phyloP scores from a whole-genome alignment of 2,797 vertebrate species.

The Falco naumanni region DNA sequence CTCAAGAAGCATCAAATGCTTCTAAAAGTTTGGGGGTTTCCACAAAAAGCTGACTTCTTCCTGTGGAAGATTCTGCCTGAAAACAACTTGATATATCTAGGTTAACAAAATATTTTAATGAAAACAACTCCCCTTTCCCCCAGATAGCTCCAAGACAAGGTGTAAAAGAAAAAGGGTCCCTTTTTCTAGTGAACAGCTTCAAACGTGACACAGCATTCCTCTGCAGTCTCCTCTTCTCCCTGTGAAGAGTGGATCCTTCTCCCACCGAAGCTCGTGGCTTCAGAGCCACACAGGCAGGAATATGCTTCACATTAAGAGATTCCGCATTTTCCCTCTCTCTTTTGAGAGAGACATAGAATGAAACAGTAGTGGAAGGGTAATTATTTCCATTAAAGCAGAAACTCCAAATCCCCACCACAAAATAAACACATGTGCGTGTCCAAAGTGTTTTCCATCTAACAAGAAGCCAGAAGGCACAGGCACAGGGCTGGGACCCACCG shows the following conservation, averaged over 20 bases:
- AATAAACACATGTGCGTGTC: rapidly evolving
- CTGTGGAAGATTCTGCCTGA: not conserved
- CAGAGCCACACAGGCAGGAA: not conserved
- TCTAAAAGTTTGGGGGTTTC: rapidly evolving
- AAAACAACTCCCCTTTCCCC: not conserved
- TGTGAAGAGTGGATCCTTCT: not conserved
- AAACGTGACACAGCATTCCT: rapidly evolving
- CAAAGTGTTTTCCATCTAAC: not conserved
- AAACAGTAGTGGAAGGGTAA: not conserved
- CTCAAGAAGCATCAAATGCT: not conserved
- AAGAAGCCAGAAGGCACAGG: not conserved
- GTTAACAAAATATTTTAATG: not conserved
- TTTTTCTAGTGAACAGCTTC: not conserved
- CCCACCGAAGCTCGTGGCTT: not conserved
- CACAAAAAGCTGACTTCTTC: not conserved
- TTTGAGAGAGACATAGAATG: rapidly evolving
- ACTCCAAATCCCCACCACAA: not conserved
- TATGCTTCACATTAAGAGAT: not conserved
- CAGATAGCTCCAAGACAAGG: not conserved
- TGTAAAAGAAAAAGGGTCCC: not conserved
- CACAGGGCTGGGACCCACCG: not conserved
- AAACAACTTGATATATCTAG: not conserved
- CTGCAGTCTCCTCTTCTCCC: not conserved
- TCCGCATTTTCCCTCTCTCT: not conserved
- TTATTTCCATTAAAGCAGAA: not conserved